A percentile compares a stretch with the other conserved stretches of the same genome.
These are phyloP conservation scores for Bucco capensis DNA, from an alignment of 2,113 vertebrate genomes.

Conservation along the genomic window DNA sequence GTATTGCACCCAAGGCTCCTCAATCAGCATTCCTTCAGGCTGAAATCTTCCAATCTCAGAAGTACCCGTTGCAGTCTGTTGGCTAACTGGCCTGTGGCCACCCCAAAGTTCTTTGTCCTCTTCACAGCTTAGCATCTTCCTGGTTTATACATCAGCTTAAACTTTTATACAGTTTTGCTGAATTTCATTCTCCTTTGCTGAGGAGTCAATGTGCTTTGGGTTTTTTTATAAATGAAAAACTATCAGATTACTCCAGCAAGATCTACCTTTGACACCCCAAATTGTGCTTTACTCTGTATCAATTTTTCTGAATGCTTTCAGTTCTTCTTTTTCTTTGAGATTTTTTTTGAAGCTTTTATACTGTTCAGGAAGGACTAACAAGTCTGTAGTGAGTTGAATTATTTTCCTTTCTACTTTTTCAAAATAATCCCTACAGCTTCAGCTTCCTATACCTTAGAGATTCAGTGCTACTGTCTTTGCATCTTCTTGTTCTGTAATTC, in stretches of 20 bases:
- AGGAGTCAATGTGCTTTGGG: not conserved
- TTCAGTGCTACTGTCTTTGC: not conserved
- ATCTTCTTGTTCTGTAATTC: not conserved
- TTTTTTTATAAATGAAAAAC: not conserved
- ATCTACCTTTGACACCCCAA: not conserved
- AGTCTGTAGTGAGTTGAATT: not conserved
- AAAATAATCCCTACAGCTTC: not conserved
- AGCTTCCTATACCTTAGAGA: not conserved
- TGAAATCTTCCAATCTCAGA: not conserved
- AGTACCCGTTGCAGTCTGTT: not conserved
- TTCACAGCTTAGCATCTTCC: not conserved
- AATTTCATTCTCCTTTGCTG: not conserved
- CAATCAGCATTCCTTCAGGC: not conserved
- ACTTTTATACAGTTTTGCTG: not conserved
- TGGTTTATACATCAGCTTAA: not conserved
- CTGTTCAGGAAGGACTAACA: not conserved
- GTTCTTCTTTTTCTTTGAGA: not conserved
- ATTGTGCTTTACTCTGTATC: not conserved
- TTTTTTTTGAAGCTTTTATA: not conserved
- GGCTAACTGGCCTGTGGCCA: not conserved
- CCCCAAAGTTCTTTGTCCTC: not conserved
- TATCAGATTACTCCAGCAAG: not conserved
- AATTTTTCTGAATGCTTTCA: not conserved
- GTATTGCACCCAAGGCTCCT: not conserved
- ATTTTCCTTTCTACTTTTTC: not conserved